These are phyloP conservation scores for Contarinia nasturtii DNA, from an alignment of 1,140 invertebrate genomes.

Conservation along the genomic window DNA sequence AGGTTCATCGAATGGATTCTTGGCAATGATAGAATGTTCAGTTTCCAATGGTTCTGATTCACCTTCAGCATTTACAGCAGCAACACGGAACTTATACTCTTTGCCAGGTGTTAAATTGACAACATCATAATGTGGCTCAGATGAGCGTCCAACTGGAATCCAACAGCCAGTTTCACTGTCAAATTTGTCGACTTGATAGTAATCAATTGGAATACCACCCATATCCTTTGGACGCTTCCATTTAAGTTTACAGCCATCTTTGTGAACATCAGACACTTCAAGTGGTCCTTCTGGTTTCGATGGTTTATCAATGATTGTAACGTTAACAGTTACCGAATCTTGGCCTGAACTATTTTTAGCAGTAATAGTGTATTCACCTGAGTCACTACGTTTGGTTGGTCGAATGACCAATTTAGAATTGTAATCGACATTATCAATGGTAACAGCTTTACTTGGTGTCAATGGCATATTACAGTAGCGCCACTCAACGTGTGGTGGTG, in stretches of 20 bases:
- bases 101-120: constrained; percentile 73
- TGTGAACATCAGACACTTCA: constrained; percentile 73
- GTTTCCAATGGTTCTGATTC: constrained; percentile 86
- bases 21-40: constrained; percentile 71
- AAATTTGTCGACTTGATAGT: constrained; percentile 87
- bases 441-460: constrained; percentile 29
- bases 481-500: constrained; percentile 79
- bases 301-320: constrained; percentile 84
- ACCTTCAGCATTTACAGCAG: constrained; percentile 90
- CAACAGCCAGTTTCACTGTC: constrained; percentile 86
- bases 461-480: constrained; percentile 42
- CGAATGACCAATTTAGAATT: constrained; percentile 72
- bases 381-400: constrained; percentile 59
- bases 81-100: constrained; percentile 88
- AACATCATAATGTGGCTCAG: constrained; percentile 67
- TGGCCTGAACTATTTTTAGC: constrained; percentile 71
- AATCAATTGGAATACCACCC: constrained; percentile 72
- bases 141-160: constrained; percentile 71
- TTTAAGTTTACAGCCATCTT: constrained; percentile 82
- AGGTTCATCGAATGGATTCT: constrained; percentile 94
- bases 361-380: constrained; percentile 73
- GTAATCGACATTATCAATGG: constrained; percentile 70
- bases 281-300: constrained; percentile 71
- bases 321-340: constrained; percentile 74
- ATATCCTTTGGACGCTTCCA: constrained; percentile 88